phyloP scores from a whole-genome alignment of 2,113 vertebrate genomes.

The Corvus moneduloides region DNA sequence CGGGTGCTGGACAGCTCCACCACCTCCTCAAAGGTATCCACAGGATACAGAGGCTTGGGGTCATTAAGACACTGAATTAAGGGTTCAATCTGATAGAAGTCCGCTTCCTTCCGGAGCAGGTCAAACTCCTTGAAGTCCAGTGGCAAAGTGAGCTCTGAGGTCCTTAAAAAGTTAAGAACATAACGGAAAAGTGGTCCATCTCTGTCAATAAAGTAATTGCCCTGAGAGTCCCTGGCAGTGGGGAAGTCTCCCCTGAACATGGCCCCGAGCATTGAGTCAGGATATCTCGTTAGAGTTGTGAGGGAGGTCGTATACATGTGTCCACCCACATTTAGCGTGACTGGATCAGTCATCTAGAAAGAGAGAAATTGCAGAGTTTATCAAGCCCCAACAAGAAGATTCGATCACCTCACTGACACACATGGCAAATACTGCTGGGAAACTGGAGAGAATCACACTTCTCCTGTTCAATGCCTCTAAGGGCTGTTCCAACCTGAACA shows the following conservation, averaged over 20 bases:
- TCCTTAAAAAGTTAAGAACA: constrained; percentile 86
- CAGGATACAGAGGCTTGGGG: constrained; percentile 92
- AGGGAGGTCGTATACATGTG: constrained; percentile 88
- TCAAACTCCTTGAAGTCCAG: constrained; percentile 88
- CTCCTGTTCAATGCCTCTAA: background rate
- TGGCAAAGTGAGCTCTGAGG: constrained; percentile 85
- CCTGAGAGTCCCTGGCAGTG: constrained; percentile 83
- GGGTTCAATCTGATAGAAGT: constrained; percentile 89
- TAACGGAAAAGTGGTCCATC: constrained; percentile 88
- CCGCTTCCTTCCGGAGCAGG: constrained; percentile 85
- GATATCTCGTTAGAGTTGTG: constrained; percentile 83
- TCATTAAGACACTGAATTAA: constrained; percentile 92
- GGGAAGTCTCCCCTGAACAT: constrained; percentile 89
- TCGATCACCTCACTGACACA: background rate
- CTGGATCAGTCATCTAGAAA: constrained; percentile 87
- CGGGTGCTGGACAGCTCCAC: constrained; percentile 97
- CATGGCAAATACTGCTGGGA: background rate
- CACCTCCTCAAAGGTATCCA: constrained; percentile 96
- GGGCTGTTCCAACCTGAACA: background rate
- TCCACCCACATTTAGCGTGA: constrained; percentile 88
- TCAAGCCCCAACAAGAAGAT: constrained; percentile 9
- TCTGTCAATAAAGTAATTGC: constrained; percentile 88
- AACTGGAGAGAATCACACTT: background rate
- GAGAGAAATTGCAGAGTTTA: constrained; percentile 55
- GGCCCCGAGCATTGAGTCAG: constrained; percentile 87